Conservation (phyloP, 2,888 invertebrate genomes). For the Epiblema foenella region DNA sequence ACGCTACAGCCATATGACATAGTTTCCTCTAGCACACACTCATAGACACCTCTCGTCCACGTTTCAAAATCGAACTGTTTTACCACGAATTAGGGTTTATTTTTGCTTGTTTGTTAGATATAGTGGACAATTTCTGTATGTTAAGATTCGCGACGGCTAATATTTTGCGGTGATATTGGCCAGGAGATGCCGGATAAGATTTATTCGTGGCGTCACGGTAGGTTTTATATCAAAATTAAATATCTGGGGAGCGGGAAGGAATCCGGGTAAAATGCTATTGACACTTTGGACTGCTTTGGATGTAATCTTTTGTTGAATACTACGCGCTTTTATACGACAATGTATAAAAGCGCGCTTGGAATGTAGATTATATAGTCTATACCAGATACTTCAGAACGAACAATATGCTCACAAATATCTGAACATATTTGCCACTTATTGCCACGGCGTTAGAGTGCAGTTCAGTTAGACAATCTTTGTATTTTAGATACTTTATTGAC, state of each 20-base stretch:
- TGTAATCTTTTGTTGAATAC: too few species aligned
- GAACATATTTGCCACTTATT: too few species aligned
- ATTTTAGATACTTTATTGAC: too few species aligned
- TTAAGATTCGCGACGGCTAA: constrained; percentile 79
- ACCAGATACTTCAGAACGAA: neutral
- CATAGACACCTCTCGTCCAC: constrained; percentile 46
- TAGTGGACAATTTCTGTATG: constrained; percentile 67
- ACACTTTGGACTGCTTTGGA: constrained; percentile 40
- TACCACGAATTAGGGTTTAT: constrained; percentile 44
- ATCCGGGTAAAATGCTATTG: constrained; percentile 55
- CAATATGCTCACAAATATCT: neutral
- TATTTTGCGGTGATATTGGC: constrained; percentile 82
- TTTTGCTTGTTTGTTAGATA: constrained; percentile 46
- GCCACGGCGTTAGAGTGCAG: too few species aligned
- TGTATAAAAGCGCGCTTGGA: too few species aligned
- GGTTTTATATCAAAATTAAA: constrained; percentile 83
- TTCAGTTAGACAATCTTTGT: too few species aligned
- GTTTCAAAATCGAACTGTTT: constrained; percentile 51
- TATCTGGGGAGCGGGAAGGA: constrained; percentile 64
- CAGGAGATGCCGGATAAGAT: constrained; percentile 76
- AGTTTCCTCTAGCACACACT: constrained; percentile 53
- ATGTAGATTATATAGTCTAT: too few species aligned
- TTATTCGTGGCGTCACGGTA: constrained; percentile 75
- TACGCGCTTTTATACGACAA: neutral
- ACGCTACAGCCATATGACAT: constrained; percentile 52